phyloP scores from a whole-genome alignment of 2,113 vertebrate genomes.

The Hyperopisus bebe region DNA sequence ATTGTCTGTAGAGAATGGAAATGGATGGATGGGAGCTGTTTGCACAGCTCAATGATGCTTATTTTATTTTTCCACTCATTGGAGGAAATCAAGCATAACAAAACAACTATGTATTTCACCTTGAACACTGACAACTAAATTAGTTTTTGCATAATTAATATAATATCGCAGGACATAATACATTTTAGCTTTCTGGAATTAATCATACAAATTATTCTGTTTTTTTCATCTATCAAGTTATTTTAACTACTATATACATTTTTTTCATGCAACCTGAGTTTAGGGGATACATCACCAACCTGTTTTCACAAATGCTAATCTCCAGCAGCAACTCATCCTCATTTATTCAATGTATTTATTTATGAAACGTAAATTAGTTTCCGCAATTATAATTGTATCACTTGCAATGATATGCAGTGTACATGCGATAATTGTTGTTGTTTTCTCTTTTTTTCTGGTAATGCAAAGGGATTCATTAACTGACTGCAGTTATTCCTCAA shows the following conservation, averaged over 20 bases:
- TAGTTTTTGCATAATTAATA: not conserved
- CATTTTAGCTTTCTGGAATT: not conserved
- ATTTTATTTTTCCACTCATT: not conserved
- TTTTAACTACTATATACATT: not conserved
- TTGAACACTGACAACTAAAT: not conserved
- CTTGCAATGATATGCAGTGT: not conserved
- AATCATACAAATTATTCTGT: not conserved
- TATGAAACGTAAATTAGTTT: conserved; percentile 10
- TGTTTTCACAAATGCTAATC: not conserved
- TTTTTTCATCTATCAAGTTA: not conserved
- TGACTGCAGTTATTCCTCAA: not conserved
- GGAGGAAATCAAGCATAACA: not conserved
- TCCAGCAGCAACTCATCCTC: not conserved
- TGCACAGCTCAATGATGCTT: not conserved
- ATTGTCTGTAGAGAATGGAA: not conserved
- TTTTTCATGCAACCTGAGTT: not conserved
- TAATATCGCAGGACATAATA: not conserved
- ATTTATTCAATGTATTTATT: conserved; percentile 7
- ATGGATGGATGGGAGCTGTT: not conserved
- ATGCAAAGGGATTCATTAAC: conserved; percentile 5
- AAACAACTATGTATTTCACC: not conserved
- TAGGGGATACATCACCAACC: not conserved
- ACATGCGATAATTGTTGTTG: not conserved
- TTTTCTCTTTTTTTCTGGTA: not conserved
- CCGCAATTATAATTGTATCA: not conserved